Evolutionary conservation across 2,113 vertebrate species (phyloP), one percentile per base, ranked within the genome.

Genomic region (Cyprinodon variegatus): DNA sequence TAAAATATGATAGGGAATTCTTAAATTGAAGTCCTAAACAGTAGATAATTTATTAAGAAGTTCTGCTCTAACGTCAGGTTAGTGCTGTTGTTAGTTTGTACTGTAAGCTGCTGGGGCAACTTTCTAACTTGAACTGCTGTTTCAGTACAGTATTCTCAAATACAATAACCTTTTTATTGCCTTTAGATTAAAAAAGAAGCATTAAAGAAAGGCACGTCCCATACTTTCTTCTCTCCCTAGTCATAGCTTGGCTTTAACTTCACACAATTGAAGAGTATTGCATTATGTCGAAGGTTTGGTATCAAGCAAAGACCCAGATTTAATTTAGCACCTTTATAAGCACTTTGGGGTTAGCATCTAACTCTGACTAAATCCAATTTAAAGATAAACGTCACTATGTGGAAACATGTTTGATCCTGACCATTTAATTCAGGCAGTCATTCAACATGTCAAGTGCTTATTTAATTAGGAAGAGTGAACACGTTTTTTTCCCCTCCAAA

Each of bases 311-410:
- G 20, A 20, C 57, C 59, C 50, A 59, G 2, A 77, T 83, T 82
- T 43, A 50, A 64, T 78, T 82, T 14, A 61, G 62, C 41, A 72
- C 61, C 64, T 64, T 69, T 15, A 39, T 11, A 12, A 1, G 36
- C 74, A 67, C 39, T 63, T 41, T 68, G 53, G 65, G 46, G 41
- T 61, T 40, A 29, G 66, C 50, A 50, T 46, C 39, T 66, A n/a
- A n/a, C 60, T 62, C 53, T 59, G 46, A 29, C 64, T 59, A 40
- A 83, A 85, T 76, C 61, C 41, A 86, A 83, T 77, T 79, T 67
- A 43, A 63, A 63, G 74, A 83, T 69, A 61, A 67, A 50, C 43
- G 53, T 77, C 36, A 57, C 65, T 65, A n/a, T 39, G 39, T 67
- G 74, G 43, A 83, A 80, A 80, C 60, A 22, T 20, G 68, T 70